These are phyloP conservation scores for Drosophila pseudotalamancana DNA, from an alignment of 2,888 invertebrate species.

Conservation along the genomic window DNA sequence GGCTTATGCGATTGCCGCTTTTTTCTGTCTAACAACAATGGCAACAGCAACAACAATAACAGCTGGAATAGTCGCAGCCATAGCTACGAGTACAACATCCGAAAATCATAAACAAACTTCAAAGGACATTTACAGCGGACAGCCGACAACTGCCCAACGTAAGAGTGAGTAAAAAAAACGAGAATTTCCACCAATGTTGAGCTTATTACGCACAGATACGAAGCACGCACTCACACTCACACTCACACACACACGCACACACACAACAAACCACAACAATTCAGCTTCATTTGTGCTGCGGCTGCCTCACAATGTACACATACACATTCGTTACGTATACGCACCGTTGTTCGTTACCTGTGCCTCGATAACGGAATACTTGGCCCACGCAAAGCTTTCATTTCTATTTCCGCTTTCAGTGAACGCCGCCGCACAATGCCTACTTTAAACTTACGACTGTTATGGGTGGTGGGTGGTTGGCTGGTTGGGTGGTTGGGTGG, in stretches of 20 bases:
- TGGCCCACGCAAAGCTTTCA: constrained; percentile 55
- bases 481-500: background rate
- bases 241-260: constrained; percentile 9
- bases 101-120: constrained; percentile 83
- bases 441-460: constrained; percentile 65
- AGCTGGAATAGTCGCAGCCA: constrained; percentile 36
- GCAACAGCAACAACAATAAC: constrained; percentile 8
- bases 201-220: constrained; percentile 69
- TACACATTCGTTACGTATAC: constrained; percentile 50
- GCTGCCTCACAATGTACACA: constrained; percentile 4
- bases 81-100: constrained; percentile 69
- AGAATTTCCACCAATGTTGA: constrained; percentile 38
- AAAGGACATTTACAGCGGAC: constrained; percentile 67
- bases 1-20: constrained; percentile 57
- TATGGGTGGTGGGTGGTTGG: background rate
- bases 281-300: constrained; percentile 73
- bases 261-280: constrained; percentile 62
- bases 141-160: constrained; percentile 43
- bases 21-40: constrained; percentile 15
- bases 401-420: constrained; percentile 70
- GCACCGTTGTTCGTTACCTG: constrained; percentile 38
- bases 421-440: constrained; percentile 55
- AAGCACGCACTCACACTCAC: constrained; percentile 11
- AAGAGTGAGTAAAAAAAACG: background rate
- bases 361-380: constrained; percentile 45